phyloP scores from a whole-genome alignment of 2,113 vertebrate genomes.

The Struthio camelus region DNA sequence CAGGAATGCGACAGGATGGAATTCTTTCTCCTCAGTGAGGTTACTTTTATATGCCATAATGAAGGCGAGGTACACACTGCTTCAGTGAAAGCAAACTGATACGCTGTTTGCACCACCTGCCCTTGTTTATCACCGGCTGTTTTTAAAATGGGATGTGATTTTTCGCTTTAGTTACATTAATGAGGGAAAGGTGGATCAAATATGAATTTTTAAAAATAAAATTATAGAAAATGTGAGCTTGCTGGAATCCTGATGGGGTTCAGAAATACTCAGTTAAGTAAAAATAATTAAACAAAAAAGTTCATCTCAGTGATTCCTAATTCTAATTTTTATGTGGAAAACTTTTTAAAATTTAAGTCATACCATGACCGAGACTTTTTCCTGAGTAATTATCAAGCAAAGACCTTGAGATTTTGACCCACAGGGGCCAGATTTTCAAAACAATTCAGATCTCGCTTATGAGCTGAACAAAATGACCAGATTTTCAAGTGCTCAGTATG shows the following conservation, averaged over 20 bases:
- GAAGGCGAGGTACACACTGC: neutral
- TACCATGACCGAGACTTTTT: neutral
- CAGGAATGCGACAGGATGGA: conserved; percentile 18
- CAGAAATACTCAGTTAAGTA: neutral
- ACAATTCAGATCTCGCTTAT: neutral
- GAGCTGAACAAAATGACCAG: neutral
- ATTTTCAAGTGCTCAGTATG: neutral
- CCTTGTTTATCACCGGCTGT: neutral
- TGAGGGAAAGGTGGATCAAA: neutral
- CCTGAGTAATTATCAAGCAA: neutral
- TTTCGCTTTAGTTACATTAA: neutral
- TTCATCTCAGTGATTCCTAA: neutral
- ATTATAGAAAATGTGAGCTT: neutral
- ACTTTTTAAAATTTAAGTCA: neutral
- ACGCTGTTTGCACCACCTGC: neutral
- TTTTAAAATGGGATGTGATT: neutral
- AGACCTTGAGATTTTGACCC: neutral
- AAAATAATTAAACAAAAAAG: neutral
- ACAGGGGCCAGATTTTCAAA: neutral
- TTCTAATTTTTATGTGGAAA: neutral
- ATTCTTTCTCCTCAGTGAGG: neutral
- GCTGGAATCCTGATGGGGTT: neutral
- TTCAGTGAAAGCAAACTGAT: neutral
- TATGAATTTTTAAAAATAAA: neutral
- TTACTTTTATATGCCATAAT: conserved; percentile 25